A percentile compares a stretch with the other conserved stretches of the same genome.
Evolutionary conservation across 2,888 invertebrate genomes (phyloP).

Genomic region (Polydrusus tereticollis): DNA sequence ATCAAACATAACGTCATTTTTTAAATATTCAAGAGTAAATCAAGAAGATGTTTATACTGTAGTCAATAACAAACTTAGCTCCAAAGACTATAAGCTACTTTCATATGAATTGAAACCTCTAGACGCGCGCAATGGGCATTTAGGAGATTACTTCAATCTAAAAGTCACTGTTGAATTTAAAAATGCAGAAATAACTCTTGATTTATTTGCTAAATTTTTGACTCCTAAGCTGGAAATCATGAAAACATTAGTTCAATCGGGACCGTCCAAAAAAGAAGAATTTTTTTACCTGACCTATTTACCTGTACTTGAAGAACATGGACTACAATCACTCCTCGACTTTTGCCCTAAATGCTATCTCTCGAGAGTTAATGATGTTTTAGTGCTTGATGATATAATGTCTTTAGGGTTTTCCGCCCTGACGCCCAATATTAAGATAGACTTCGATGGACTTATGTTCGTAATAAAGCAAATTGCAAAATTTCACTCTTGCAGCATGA

Average conservation of each 20-base stretch:
- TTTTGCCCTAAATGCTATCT: slow-evolving; percentile 63
- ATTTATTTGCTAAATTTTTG: slow-evolving; percentile 40
- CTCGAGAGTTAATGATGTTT: slow-evolving; percentile 57
- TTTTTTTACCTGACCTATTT: slow-evolving; percentile 65
- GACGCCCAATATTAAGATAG: slow-evolving; percentile 38
- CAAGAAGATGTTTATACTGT: slow-evolving; percentile 56
- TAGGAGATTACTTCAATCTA: slow-evolving; percentile 57
- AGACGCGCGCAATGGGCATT: slow-evolving; percentile 54
- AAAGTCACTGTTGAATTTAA: slow-evolving; percentile 42
- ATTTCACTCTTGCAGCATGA: slow-evolving; percentile 60
- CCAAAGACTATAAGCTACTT: slow-evolving; percentile 50
- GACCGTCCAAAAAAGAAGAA: slow-evolving; percentile 55
- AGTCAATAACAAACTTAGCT: slow-evolving; percentile 51
- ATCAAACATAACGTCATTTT: slow-evolving; percentile 29
- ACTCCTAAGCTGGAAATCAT: slow-evolving; percentile 43
- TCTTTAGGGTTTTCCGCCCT: slow-evolving; percentile 41
- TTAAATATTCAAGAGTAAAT: slow-evolving; percentile 45
- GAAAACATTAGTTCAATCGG: slow-evolving; percentile 43
- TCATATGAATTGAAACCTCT: slow-evolving; percentile 49
- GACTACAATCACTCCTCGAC: slow-evolving; percentile 50
- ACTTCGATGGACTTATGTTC: slow-evolving; percentile 52
- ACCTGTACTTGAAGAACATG: slow-evolving; percentile 59
- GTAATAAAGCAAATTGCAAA: slow-evolving; percentile 56
- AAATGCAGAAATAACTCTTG: not conserved
- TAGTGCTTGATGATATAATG: slow-evolving; percentile 65